Base-by-base conservation (phyloP, 2,888 invertebrate genomes). In the Eilema depressum region DNA sequence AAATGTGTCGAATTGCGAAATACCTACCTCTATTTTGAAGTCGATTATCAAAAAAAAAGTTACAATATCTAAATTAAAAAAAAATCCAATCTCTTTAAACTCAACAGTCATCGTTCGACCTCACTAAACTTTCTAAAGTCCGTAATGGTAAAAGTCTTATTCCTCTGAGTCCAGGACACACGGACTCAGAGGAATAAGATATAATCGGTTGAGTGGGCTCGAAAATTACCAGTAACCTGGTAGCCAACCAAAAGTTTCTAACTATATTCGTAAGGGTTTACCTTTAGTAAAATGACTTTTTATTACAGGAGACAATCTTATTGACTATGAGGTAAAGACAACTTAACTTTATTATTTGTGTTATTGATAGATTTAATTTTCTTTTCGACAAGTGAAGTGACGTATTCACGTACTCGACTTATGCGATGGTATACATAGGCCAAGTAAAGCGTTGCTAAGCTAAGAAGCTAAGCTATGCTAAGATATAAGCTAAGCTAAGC, bases 101-200 rank as follows among this genome's bases (percentile, higher is more conserved):
- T 20, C 47, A 47, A 20, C 47, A 62, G 20, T 26, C 59, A 41
- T 25, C 26, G 66, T 66, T 66, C 66, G n/a, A 60, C 41, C 59
- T 62, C 70, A 70, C 23, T 73, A 60, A 81, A 71, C 73, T 79
- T 57, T 20, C 53, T n/a, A 63, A 79, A 75, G 70, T 82, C 69
- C 26, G 0, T 80, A 79, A 79, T 78, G 75, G 74, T 68, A 74
- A 82, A 80, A 81, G 62, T 82, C 73, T 75, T 72, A 75, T 76
- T 81, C 81, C 81, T 73, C 25, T 1, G 77, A 76, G 79, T 17
- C 68, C 41, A 37, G 74, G 71, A 68, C 65, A 65, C 68, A 66
- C 33, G 37, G 67, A 14, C 79, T 76, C 77, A 1, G 26, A 73
- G 81, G 80, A 80, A 76, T 75, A 72, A 75, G 73, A 82, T n/a